Conservation (phyloP, 1,140 invertebrate genomes). For the Micrasema minimum region DNA sequence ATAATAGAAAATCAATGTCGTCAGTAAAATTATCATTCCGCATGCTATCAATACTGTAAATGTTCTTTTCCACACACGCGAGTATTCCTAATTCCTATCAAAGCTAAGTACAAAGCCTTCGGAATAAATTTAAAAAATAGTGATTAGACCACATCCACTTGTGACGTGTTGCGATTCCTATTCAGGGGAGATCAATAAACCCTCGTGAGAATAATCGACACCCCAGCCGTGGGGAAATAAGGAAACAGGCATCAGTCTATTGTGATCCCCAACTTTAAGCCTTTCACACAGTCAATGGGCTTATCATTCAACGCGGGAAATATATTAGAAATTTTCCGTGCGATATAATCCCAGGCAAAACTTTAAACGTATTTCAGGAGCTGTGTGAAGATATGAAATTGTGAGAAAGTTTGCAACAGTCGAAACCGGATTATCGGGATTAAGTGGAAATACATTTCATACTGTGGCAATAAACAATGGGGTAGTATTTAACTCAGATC, state of each 20-base stretch:
- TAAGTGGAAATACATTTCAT: not conserved
- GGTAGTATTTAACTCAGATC: too few relatives aligned
- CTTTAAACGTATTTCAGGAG: conserved; percentile 19
- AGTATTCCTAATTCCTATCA: too few relatives aligned
- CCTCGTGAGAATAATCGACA: conserved; percentile 24
- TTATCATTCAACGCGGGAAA: conserved; percentile 32
- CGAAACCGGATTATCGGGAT: conserved; percentile 7
- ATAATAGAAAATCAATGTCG: too few relatives aligned
- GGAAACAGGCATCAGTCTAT: conserved; percentile 17
- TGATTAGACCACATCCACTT: conserved; percentile 11
- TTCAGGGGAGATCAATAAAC: conserved; percentile 27
- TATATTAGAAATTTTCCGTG: conserved; percentile 30
- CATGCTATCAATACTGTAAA: too few relatives aligned
- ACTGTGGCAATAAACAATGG: too few relatives aligned
- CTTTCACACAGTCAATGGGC: conserved; percentile 20
- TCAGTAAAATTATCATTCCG: too few relatives aligned
- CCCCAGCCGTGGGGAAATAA: conserved; percentile 3
- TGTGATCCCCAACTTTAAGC: conserved; percentile 30
- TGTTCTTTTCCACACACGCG: too few relatives aligned
- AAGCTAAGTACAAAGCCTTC: too few relatives aligned
- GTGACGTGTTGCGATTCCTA: conserved; percentile 32
- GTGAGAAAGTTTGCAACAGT: not conserved
- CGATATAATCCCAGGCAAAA: conserved; percentile 17
- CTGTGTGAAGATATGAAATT: conserved; percentile 3
- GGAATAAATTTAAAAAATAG: conserved; percentile 30